phyloP scores from a whole-genome alignment of 2,113 vertebrate genomes.

The Osmerus eperlanus region DNA sequence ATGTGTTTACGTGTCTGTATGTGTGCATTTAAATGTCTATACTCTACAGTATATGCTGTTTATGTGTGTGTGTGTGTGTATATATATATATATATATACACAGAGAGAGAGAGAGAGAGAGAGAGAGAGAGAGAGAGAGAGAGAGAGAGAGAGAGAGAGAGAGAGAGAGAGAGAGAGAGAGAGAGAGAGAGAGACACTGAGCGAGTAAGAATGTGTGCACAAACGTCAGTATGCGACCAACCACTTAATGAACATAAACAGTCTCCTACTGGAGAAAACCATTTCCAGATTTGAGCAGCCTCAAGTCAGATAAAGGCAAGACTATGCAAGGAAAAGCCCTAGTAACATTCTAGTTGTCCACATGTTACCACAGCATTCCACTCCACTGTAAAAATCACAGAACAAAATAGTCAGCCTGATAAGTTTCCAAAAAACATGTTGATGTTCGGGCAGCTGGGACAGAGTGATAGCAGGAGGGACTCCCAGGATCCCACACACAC shows the following conservation, averaged over 20 bases:
- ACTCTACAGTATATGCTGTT: too few species aligned
- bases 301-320: too few species aligned
- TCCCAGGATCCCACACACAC: constrained; percentile 32
- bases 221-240: background rate
- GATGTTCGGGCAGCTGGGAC: constrained; percentile 35
- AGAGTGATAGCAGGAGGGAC: constrained; percentile 42
- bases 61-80: too few species aligned
- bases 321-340: background rate
- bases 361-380: background rate
- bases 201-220: background rate
- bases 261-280: background rate
- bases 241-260: constrained; percentile 1
- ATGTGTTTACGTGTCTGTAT: background rate
- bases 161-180: too few species aligned
- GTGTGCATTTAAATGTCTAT: background rate
- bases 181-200: too few species aligned
- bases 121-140: too few species aligned
- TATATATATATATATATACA: too few species aligned
- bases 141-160: too few species aligned
- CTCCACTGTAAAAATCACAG: background rate
- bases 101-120: too few species aligned
- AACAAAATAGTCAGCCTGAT: constrained; percentile 33
- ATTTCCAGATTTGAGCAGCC: background rate
- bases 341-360: background rate
- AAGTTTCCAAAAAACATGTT: constrained; percentile 43